These are phyloP conservation scores for Tipula helvola DNA, from an alignment of 2,888 invertebrate species.

Conservation along the genomic window DNA sequence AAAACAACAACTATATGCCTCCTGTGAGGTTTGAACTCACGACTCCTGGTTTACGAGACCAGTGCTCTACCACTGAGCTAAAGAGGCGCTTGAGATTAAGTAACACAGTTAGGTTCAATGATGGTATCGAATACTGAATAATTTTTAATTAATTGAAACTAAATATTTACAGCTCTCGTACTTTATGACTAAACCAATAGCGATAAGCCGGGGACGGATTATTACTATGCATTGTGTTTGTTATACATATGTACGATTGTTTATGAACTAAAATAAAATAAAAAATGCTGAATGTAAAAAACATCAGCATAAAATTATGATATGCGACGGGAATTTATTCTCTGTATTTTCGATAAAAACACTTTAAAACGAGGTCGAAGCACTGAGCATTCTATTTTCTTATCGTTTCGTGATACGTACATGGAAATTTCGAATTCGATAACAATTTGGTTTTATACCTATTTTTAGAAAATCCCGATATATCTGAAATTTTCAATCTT, in stretches of 20 bases:
- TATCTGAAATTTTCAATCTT: background rate
- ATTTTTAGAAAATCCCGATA: background rate
- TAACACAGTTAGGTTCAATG: too few species aligned
- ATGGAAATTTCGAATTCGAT: background rate
- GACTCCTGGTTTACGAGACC: constrained; percentile 13
- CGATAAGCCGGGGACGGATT: too few species aligned
- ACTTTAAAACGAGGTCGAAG: background rate
- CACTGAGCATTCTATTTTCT: background rate
- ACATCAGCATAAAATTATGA: background rate
- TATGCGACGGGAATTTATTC: background rate
- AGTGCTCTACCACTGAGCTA: constrained; percentile 17
- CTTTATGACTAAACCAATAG: too few species aligned
- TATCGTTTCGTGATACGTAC: background rate
- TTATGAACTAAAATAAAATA: background rate
- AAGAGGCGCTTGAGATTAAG: background rate
- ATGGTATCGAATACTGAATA: too few species aligned
- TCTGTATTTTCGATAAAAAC: background rate
- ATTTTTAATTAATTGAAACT: too few species aligned
- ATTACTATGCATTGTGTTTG: too few species aligned
- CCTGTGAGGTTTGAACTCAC: constrained; percentile 13
- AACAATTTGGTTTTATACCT: background rate
- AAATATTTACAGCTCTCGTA: too few species aligned
- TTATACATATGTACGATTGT: background rate
- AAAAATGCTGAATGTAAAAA: background rate
- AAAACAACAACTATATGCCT: background rate